These are phyloP conservation scores for Garrulus glandarius DNA, from an alignment of 2,797 vertebrate genomes.

Conservation along the genomic window DNA sequence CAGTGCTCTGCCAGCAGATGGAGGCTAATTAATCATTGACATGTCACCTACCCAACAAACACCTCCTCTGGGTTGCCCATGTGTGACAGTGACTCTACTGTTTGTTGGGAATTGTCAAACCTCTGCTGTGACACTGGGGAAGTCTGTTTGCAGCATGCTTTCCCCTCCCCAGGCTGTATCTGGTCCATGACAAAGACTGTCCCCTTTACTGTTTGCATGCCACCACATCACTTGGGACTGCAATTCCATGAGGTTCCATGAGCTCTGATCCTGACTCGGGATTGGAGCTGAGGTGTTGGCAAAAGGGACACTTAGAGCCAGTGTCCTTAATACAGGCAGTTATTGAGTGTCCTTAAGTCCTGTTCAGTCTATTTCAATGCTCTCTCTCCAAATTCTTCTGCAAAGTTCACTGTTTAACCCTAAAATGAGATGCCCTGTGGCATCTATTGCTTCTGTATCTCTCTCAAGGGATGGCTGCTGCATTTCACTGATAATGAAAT, in stretches of 20 bases:
- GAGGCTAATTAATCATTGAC: neutral
- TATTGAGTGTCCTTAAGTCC: neutral
- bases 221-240: neutral
- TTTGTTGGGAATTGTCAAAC: neutral
- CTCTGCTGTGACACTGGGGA: neutral
- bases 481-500: neutral
- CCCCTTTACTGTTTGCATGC: neutral
- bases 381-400: neutral
- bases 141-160: neutral
- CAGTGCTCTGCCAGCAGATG: neutral
- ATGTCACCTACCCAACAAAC: neutral
- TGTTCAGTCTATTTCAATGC: neutral
- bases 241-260: neutral
- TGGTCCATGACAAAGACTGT: neutral
- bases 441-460: neutral
- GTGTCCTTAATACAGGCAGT: neutral
- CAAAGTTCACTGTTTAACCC: neutral
- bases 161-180: neutral
- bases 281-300: neutral
- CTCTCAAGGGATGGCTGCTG: neutral
- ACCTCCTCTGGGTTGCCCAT: neutral
- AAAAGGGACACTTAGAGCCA: neutral
- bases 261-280: neutral
- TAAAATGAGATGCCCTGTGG: neutral
- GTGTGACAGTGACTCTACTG: neutral